Evolutionary conservation across 2,113 vertebrate species (phyloP).

Genomic region (Saimiri boliviensis): DNA sequence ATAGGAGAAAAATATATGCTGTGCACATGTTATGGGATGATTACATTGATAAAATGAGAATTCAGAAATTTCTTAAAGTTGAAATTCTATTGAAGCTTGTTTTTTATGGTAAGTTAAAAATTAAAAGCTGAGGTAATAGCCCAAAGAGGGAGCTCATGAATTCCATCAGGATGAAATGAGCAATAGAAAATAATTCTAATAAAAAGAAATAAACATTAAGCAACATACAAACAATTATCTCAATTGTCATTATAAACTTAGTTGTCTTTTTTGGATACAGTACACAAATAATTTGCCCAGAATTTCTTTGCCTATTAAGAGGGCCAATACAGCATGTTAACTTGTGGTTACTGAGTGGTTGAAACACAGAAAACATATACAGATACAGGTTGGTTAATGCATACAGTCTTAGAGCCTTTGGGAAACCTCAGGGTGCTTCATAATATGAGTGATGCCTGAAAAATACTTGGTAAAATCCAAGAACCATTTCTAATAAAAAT

Average conservation of each 20-base stretch:
- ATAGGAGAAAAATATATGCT: neutral
- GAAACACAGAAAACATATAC: neutral
- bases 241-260: neutral
- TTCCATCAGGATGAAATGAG: neutral
- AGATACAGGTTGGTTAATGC: neutral
- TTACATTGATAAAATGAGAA: neutral
- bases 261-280: no score
- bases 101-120: neutral
- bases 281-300: neutral
- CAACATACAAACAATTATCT: neutral
- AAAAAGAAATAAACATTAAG: slow-evolving; percentile 3
- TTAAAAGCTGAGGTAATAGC: neutral
- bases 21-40: neutral
- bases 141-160: neutral
- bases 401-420: neutral
- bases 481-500: neutral
- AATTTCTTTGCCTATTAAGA: neutral
- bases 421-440: neutral
- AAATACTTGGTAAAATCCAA: neutral
- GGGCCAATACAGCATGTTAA: neutral
- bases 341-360: neutral
- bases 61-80: neutral
- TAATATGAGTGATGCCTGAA: neutral
- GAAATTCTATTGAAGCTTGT: neutral
- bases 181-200: neutral